Percentiles rank a stretch among this genome's conserved stretches.
phyloP scores from a whole-genome alignment of 2,888 invertebrate genomes.

The Oxystoma pomonae region DNA sequence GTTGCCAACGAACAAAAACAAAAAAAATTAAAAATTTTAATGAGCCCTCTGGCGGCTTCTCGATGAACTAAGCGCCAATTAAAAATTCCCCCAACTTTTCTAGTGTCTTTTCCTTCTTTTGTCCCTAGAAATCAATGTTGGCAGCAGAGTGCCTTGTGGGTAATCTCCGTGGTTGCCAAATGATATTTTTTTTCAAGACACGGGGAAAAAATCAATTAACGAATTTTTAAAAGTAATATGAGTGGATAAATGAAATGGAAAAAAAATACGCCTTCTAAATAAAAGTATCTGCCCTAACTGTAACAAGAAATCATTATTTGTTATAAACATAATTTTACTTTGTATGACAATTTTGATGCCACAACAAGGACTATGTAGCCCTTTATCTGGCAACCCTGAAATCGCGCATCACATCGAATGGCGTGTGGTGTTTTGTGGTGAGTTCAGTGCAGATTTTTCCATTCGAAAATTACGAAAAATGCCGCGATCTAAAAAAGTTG shows the following conservation, averaged over 20 bases:
- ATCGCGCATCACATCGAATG: too few relatives aligned
- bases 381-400: too few relatives aligned
- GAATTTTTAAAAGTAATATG: too few relatives aligned
- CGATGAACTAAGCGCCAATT: constrained; percentile 25
- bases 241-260: too few relatives aligned
- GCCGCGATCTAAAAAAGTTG: constrained; percentile 47
- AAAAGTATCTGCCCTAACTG: too few relatives aligned
- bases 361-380: too few relatives aligned
- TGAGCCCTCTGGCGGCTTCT: constrained; percentile 18
- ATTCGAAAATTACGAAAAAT: constrained; percentile 38
- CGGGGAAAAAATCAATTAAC: too few relatives aligned
- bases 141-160: constrained; percentile 43
- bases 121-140: constrained; percentile 50
- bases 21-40: constrained; percentile 15
- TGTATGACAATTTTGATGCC: too few relatives aligned
- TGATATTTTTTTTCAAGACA: background rate
- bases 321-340: too few relatives aligned
- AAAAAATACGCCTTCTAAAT: too few relatives aligned
- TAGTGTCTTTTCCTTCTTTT: constrained; percentile 46
- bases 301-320: too few relatives aligned
- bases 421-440: constrained; percentile 13
- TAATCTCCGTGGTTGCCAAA: constrained; percentile 23
- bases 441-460: too few relatives aligned
- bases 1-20: constrained; percentile 15
- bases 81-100: constrained; percentile 46